A percentile compares a stretch with the other conserved stretches of the same genome.
phyloP scores from a whole-genome alignment of 1,140 invertebrate genomes.

The Ceratitis capitata region DNA sequence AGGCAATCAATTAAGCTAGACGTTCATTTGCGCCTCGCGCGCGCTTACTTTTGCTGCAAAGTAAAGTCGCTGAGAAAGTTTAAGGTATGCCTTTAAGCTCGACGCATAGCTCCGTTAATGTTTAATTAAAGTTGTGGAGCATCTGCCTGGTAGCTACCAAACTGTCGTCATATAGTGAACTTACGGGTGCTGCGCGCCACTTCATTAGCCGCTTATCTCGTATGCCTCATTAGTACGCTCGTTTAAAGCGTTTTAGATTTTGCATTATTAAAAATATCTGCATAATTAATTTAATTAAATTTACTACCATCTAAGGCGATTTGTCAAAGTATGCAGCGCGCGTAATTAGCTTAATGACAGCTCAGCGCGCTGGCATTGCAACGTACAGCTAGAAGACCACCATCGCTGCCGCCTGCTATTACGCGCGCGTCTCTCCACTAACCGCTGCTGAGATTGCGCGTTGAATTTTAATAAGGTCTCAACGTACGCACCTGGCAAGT shows the following conservation, averaged over 20 bases:
- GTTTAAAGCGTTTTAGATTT: conserved; percentile 12
- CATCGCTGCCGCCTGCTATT: not conserved
- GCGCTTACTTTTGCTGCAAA: no score
- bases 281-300: conserved; percentile 34
- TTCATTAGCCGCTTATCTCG: not conserved
- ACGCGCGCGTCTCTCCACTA: not conserved
- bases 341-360: not conserved
- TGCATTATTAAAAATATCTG: conserved; percentile 29
- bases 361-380: not conserved
- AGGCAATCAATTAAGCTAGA: not conserved
- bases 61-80: not conserved
- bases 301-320: not conserved
- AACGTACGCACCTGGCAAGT: not conserved
- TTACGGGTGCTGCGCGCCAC: not conserved
- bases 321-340: conserved; percentile 4
- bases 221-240: not conserved
- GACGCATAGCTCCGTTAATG: not conserved
- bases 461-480: not conserved
- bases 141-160: not conserved
- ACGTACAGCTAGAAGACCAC: not conserved
- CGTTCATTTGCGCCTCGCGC: no score
- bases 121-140: not conserved
- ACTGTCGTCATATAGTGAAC: not conserved
- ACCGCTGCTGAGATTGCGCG: not conserved
- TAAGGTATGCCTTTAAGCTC: not conserved